phyloP scores from a whole-genome alignment of 2,797 vertebrate species.

The Monodelphis domestica region DNA sequence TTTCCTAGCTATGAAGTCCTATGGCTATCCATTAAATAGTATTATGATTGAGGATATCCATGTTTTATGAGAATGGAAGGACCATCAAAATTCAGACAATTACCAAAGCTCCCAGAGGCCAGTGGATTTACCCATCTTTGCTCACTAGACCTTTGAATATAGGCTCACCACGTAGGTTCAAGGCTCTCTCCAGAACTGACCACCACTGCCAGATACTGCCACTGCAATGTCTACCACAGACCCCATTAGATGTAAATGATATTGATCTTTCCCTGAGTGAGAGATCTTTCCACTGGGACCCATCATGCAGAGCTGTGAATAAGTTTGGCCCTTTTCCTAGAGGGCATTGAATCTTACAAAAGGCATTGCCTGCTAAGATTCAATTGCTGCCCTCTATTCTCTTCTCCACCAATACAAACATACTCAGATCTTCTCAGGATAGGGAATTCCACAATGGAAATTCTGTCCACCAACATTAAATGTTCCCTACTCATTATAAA shows the following conservation, averaged over 20 bases:
- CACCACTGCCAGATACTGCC: background rate
- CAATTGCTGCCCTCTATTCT: background rate
- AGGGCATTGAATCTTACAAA: constrained; percentile 17
- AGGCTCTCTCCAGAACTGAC: background rate
- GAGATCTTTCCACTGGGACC: background rate
- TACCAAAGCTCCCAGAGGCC: background rate
- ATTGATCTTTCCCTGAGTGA: background rate
- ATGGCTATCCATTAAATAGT: background rate
- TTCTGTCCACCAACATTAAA: background rate
- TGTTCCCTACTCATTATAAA: background rate
- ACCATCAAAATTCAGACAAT: background rate
- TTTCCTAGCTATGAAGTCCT: background rate
- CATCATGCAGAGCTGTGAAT: constrained; percentile 2
- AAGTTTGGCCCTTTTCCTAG: background rate
- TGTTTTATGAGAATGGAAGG: background rate
- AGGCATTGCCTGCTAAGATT: background rate
- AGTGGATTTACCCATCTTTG: background rate
- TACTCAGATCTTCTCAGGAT: background rate
- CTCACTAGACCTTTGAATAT: background rate
- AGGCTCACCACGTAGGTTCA: background rate
- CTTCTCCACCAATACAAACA: background rate
- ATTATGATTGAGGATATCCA: background rate
- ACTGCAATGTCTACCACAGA: background rate
- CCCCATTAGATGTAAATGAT: background rate
- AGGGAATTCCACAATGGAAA: background rate